Percentiles rank a stretch among this genome's conserved stretches.
phyloP scores from a whole-genome alignment of 2,888 invertebrate genomes.

The Subacronicta megacephala region DNA sequence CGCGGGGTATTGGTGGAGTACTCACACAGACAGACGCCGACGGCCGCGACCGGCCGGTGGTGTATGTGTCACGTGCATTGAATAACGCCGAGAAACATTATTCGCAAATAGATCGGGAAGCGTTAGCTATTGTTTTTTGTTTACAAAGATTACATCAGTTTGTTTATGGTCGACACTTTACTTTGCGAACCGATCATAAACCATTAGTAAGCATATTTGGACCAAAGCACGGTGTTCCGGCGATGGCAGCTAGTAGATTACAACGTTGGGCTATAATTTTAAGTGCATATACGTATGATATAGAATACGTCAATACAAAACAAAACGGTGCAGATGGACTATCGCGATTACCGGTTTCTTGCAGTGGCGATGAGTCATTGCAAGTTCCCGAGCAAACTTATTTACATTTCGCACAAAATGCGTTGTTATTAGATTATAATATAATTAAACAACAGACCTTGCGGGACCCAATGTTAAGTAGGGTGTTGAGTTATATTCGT shows the following conservation, averaged over 20 bases:
- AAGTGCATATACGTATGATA: conserved; percentile 1
- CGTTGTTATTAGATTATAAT: conserved; percentile 1
- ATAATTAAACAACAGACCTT: conserved; percentile 5
- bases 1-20: conserved; percentile 9
- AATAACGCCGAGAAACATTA: not conserved
- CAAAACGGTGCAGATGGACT: conserved; percentile 9
- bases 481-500: conserved; percentile 11
- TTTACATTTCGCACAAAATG: not conserved
- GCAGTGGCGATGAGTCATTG: not conserved
- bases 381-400: conserved; percentile 1
- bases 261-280: conserved; percentile 14
- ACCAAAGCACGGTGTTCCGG: not conserved
- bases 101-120: conserved; percentile 2
- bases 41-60: not conserved
- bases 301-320: conserved; percentile 9
- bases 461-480: not conserved
- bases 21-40: conserved; percentile 4
- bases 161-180: conserved; percentile 5
- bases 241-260: conserved; percentile 4
- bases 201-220: conserved; percentile 9
- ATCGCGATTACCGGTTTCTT: accelerated
- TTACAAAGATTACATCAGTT: conserved; percentile 1
- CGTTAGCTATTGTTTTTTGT: conserved; percentile 1
- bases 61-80: not conserved
- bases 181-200: conserved; percentile 10